Evolutionary conservation across 2,113 vertebrate genomes (phyloP).

Genomic region (Oceanodroma tethys): DNA sequence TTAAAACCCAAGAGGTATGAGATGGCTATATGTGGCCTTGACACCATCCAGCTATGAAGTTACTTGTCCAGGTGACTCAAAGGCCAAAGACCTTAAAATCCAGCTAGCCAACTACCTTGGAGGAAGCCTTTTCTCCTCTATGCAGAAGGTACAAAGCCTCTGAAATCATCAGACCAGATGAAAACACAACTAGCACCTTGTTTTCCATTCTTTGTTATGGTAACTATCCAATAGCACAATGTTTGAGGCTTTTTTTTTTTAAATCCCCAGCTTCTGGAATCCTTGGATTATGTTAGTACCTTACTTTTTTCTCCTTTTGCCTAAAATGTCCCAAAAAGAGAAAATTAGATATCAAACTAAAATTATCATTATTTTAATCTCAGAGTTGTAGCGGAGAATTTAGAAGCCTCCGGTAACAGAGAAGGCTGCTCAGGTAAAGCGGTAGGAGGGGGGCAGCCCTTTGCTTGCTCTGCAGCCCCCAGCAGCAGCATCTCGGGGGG

Average conservation of each 20-base stretch:
- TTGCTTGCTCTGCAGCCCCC: background rate
- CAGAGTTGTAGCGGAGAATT: background rate
- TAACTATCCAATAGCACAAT: background rate
- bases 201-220: background rate
- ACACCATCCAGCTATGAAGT: background rate
- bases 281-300: background rate
- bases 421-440: background rate
- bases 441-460: background rate
- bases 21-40: background rate
- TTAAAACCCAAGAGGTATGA: background rate
- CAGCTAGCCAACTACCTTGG: background rate
- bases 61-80: background rate
- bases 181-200: background rate
- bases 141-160: background rate
- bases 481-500: background rate
- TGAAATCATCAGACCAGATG: background rate
- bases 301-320: background rate
- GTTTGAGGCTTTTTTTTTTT: background rate
- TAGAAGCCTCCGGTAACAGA: background rate
- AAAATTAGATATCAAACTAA: background rate
- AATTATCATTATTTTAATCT: background rate
- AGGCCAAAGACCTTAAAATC: background rate
- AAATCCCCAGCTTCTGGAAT: background rate
- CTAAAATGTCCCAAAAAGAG: background rate
- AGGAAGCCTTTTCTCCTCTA: background rate